phyloP scores from a whole-genome alignment of 2,797 vertebrate genomes.

The Nothura maculosa region DNA sequence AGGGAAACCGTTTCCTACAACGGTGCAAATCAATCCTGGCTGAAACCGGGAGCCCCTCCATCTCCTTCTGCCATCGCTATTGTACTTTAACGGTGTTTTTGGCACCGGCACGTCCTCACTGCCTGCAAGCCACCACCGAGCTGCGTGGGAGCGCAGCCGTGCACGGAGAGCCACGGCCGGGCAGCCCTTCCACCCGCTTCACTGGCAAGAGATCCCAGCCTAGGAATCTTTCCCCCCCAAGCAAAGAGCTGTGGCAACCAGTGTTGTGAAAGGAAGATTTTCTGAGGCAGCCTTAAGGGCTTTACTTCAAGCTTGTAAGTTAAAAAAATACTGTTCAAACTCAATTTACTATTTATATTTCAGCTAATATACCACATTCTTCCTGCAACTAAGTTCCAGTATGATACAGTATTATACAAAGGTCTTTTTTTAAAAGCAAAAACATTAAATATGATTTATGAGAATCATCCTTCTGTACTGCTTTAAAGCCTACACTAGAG shows the following conservation, averaged over 20 bases:
- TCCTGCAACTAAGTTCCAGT: neutral
- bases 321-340: neutral
- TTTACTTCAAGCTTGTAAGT: neutral
- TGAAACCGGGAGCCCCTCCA: accelerated
- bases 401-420: conserved; percentile 1
- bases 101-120: accelerated
- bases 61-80: neutral
- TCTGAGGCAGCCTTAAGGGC: neutral
- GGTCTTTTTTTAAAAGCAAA: neutral
- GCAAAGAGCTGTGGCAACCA: neutral
- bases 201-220: neutral
- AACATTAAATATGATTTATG: neutral
- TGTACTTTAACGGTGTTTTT: accelerated
- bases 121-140: neutral
- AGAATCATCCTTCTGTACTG: conserved; percentile 7
- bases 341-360: neutral
- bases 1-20: neutral
- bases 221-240: neutral
- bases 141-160: neutral
- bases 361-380: neutral
- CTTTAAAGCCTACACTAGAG: neutral
- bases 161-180: neutral
- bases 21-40: neutral
- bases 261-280: neutral
- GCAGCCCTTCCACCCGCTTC: accelerated